phyloP scores from a whole-genome alignment of 1,140 invertebrate species.

The Macrocentrus cingulum region DNA sequence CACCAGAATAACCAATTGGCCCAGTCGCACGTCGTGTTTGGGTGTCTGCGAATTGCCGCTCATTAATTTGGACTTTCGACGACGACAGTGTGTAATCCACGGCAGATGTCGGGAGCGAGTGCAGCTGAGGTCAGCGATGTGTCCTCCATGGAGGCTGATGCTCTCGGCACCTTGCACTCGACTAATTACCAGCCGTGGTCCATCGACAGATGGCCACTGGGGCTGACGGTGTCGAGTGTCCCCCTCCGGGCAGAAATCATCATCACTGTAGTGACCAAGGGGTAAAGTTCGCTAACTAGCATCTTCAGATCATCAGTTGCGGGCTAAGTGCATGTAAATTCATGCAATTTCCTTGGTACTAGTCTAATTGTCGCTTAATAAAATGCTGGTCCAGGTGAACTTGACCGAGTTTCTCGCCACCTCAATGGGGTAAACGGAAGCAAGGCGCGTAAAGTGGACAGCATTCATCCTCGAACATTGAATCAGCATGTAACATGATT shows the following conservation, averaged over 20 bases:
- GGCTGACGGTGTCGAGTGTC: slow-evolving; percentile 23
- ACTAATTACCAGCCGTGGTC: neutral
- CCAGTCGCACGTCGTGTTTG: too few relatives aligned
- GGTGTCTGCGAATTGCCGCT: neutral
- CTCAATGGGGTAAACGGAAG: slow-evolving; percentile 49
- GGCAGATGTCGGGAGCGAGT: slow-evolving; percentile 9
- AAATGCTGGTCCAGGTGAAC: slow-evolving; percentile 40
- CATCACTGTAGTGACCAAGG: slow-evolving; percentile 4
- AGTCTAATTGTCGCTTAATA: neutral
- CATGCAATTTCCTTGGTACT: too few relatives aligned
- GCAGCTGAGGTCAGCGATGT: slow-evolving; percentile 18
- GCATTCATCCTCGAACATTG: slow-evolving; percentile 60
- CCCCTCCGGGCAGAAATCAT: slow-evolving; percentile 3
- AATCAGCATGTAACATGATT: slow-evolving; percentile 61
- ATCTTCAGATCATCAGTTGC: too few relatives aligned
- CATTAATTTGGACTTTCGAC: slow-evolving; percentile 1
- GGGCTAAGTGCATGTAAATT: too few relatives aligned
- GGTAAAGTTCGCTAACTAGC: neutral
- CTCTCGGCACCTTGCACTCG: too few relatives aligned
- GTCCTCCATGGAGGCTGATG: neutral
- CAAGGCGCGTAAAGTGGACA: slow-evolving; percentile 59
- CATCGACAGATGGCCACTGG: slow-evolving; percentile 17
- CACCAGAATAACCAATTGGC: slow-evolving; percentile 23
- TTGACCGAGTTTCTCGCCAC: slow-evolving; percentile 53
- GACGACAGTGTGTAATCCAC: slow-evolving; percentile 11